Percentiles rank a stretch among this genome's conserved stretches.
Evolutionary conservation across 2,888 invertebrate genomes (phyloP).

Genomic region (Vesta saturnalis): DNA sequence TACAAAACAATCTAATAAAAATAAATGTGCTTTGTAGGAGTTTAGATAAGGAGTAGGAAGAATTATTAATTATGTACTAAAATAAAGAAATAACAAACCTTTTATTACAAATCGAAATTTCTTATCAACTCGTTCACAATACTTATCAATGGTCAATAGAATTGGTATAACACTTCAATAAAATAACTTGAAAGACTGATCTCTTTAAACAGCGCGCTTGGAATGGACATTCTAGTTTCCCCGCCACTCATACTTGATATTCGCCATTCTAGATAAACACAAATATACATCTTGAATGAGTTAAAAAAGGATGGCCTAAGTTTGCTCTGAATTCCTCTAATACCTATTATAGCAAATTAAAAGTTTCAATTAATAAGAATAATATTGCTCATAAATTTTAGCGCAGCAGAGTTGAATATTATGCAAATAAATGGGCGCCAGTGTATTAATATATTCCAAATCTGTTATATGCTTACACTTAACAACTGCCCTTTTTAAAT

Average conservation of each 20-base stretch:
- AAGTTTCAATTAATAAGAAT: neutral
- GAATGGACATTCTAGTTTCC: slow-evolving; percentile 27
- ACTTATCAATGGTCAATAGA: slow-evolving; percentile 6
- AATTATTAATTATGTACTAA: neutral
- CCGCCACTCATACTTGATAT: slow-evolving; percentile 20
- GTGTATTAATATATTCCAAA: too few relatives aligned
- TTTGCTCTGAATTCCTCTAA: neutral
- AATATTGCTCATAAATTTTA: neutral
- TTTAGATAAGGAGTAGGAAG: neutral
- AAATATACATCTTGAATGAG: neutral
- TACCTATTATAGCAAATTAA: slow-evolving; percentile 9
- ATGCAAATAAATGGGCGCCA: too few relatives aligned
- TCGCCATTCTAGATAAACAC: slow-evolving; percentile 19
- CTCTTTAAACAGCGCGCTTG: slow-evolving; percentile 31
- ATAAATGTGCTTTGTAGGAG: neutral
- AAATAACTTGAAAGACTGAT: slow-evolving; percentile 25
- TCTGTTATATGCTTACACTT: too few relatives aligned
- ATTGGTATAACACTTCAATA: slow-evolving; percentile 21
- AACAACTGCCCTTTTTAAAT: too few relatives aligned
- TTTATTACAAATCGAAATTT: neutral
- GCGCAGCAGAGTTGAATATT: too few relatives aligned
- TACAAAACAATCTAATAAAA: neutral
- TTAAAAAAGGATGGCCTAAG: neutral
- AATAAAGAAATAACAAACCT: slow-evolving; percentile 3
- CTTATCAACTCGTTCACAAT: slow-evolving; percentile 6